These are phyloP conservation scores for Drosophila stalkeri DNA, from an alignment of 2,888 invertebrate species.

Conservation along the genomic window DNA sequence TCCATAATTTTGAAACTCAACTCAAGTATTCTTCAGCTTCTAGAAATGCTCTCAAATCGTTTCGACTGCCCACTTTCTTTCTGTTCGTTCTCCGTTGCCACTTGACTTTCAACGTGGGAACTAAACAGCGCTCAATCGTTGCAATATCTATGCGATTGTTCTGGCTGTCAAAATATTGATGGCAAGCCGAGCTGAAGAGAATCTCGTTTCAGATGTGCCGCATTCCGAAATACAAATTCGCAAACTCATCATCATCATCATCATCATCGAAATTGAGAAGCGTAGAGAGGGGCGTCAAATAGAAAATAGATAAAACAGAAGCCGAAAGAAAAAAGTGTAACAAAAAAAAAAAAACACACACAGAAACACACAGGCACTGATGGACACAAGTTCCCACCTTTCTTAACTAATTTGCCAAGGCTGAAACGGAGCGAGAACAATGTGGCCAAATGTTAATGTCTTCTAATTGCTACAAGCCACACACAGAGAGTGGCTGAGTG, in stretches of 20 bases:
- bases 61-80: conserved; percentile 38
- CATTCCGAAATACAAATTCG: conserved; percentile 54
- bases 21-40: conserved; percentile 3
- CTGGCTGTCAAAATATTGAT: conserved; percentile 74
- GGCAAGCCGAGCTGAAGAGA: conserved; percentile 31
- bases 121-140: conserved; percentile 38
- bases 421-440: conserved; percentile 53
- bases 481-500: conserved; percentile 8
- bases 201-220: conserved; percentile 47
- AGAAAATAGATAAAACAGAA: conserved; percentile 35
- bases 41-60: conserved; percentile 1
- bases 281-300: conserved; percentile 1
- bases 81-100: conserved; percentile 24
- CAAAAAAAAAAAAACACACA: conserved; percentile 26
- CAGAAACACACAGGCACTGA: conserved; percentile 3
- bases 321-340: conserved; percentile 44
- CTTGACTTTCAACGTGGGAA: conserved; percentile 62
- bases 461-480: conserved; percentile 68
- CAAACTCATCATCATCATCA: conserved; percentile 61
- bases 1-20: neutral
- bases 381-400: conserved; percentile 76
- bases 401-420: conserved; percentile 80
- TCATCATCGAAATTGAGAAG: conserved; percentile 26
- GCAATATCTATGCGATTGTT: conserved; percentile 70
- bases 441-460: conserved; percentile 55